Conservation (phyloP, 23 tunicate species). For the Diplosoma virens region DNA sequence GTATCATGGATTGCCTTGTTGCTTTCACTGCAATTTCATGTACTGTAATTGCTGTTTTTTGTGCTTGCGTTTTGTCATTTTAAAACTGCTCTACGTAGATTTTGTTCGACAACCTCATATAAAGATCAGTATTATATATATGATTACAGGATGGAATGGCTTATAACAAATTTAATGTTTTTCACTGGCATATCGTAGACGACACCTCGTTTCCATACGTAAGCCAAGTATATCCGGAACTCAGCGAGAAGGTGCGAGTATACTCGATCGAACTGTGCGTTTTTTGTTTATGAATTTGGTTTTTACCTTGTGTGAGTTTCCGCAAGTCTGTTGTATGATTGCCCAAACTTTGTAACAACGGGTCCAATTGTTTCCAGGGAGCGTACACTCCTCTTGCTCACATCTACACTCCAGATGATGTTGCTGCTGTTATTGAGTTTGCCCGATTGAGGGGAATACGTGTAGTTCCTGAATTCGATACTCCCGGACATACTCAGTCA, state of each 20-base stretch:
- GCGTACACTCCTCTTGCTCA: constrained; percentile 74
- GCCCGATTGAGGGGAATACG: constrained; percentile 88
- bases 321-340: no score
- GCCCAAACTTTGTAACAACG: no score
- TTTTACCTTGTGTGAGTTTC: no score
- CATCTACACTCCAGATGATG: constrained; percentile 74
- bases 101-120: no score
- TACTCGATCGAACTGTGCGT: no score
- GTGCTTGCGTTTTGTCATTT: no score
- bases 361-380: constrained; percentile 82
- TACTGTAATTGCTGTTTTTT: no score
- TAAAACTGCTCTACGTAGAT: no score
- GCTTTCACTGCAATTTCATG: no score
- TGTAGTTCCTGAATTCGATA: constrained; percentile 98
- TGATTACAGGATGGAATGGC: constrained; percentile 80
- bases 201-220: constrained; percentile 90
- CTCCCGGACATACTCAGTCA: constrained; percentile 92
- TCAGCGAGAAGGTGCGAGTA: constrained; percentile 62
- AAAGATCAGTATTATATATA: no score
- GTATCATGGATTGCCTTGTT: no score
- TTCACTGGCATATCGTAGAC: constrained; percentile 99
- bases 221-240: constrained; percentile 75
- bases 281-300: no score
- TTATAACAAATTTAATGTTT: constrained; percentile 92
- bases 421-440: constrained; percentile 75